phyloP scores from a whole-genome alignment of 2,888 invertebrate genomes.

The Punctoribates punctum region DNA sequence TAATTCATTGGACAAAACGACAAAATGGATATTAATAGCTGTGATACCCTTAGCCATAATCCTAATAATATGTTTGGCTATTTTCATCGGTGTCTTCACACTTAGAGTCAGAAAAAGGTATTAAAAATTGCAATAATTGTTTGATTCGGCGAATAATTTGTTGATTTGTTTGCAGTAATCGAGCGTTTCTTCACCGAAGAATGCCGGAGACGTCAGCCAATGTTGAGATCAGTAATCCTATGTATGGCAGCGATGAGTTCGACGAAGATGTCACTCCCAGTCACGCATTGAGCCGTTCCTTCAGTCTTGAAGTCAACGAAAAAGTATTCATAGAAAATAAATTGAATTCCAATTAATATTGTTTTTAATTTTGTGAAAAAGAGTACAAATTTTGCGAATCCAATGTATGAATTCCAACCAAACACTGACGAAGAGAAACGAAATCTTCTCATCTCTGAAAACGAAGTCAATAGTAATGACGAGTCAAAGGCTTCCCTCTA shows the following conservation, averaged over 20 bases:
- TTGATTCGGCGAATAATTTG: neutral
- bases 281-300: neutral
- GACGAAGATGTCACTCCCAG: conserved; percentile 53
- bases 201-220: conserved; percentile 65
- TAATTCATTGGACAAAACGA: conserved; percentile 6
- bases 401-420: conserved; percentile 65
- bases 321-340: conserved; percentile 25
- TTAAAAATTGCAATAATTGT: neutral
- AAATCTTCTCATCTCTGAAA: conserved; percentile 22
- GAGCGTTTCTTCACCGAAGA: conserved; percentile 71
- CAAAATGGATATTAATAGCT: conserved; percentile 37
- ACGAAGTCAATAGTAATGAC: conserved; percentile 6
- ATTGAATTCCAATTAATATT: conserved; percentile 50
- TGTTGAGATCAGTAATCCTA: conserved; percentile 79
- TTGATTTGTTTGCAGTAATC: conserved; percentile 56
- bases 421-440: conserved; percentile 41
- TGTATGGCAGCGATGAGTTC: conserved; percentile 74
- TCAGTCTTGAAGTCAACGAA: conserved; percentile 15
- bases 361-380: conserved; percentile 48
- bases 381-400: conserved; percentile 76
- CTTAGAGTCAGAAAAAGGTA: conserved; percentile 43
- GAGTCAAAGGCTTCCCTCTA: neutral
- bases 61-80: conserved; percentile 6
- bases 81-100: conserved; percentile 46
- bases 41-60: conserved; percentile 7